phyloP scores from a whole-genome alignment of 2,888 invertebrate species.

The Amphimallon solstitiale region DNA sequence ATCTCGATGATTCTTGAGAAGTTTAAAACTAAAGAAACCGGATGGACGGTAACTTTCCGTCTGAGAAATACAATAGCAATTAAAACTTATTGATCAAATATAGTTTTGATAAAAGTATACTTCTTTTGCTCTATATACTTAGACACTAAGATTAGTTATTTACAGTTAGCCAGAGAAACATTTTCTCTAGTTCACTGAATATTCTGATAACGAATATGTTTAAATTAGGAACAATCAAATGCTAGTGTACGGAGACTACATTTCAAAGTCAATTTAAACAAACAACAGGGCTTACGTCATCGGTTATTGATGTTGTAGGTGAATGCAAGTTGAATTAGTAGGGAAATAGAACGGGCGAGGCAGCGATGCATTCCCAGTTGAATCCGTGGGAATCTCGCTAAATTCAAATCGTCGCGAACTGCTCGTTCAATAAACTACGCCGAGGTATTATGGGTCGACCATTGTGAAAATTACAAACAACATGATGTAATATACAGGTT shows the following conservation, averaged over 20 bases:
- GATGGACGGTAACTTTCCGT: too few relatives aligned
- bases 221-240: background rate
- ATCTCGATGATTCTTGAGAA: too few relatives aligned
- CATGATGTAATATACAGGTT: constrained; percentile 1
- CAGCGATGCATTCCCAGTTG: constrained; percentile 24
- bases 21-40: too few relatives aligned
- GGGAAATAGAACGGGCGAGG: constrained; percentile 30
- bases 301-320: constrained; percentile 24
- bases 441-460: constrained; percentile 11
- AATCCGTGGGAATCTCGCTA: constrained; percentile 25
- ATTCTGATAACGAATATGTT: too few relatives aligned
- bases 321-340: constrained; percentile 28
- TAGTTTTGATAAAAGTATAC: too few relatives aligned
- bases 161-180: background rate
- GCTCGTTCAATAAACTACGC: constrained; percentile 4
- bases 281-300: constrained; percentile 21
- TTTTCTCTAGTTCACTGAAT: too few relatives aligned
- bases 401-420: constrained; percentile 16
- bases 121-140: too few relatives aligned
- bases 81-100: too few relatives aligned
- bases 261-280: constrained; percentile 17
- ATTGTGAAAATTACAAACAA: constrained; percentile 20
- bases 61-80: too few relatives aligned
- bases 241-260: constrained; percentile 2
- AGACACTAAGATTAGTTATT: too few relatives aligned